Conservation (phyloP, 2,113 vertebrate species). For the Eurypyga helias region DNA sequence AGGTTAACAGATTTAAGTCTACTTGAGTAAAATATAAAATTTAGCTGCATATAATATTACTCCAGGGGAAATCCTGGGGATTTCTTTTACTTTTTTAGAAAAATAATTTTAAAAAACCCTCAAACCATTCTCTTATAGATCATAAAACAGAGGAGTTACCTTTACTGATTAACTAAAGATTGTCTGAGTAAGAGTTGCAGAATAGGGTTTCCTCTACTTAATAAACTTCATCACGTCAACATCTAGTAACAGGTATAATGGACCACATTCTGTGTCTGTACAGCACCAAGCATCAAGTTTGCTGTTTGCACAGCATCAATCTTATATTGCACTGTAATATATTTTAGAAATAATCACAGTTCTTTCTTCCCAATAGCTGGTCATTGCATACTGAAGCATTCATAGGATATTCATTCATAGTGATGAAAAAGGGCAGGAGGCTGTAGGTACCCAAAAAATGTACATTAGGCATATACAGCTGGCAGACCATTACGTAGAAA, state of each 20-base stretch:
- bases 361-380: neutral
- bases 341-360: neutral
- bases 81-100: neutral
- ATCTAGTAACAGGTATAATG: rapidly evolving
- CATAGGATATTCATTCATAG: neutral
- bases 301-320: neutral
- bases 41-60: neutral
- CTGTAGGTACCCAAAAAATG: neutral
- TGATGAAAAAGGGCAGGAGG: neutral
- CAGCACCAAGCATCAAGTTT: neutral
- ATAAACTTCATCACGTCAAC: neutral
- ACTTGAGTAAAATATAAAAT: neutral
- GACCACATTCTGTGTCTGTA: neutral
- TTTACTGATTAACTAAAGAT: neutral
- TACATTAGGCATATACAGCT: neutral
- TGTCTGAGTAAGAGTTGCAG: neutral
- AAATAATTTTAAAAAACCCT: neutral
- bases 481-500: neutral
- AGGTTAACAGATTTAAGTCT: neutral
- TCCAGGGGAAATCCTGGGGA: neutral
- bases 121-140: neutral
- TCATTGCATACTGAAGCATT: neutral
- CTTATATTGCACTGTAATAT: neutral
- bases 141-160: neutral
- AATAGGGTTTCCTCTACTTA: neutral